Conservation (phyloP, 2,888 invertebrate species). For the Cosmopolites sordidus region DNA sequence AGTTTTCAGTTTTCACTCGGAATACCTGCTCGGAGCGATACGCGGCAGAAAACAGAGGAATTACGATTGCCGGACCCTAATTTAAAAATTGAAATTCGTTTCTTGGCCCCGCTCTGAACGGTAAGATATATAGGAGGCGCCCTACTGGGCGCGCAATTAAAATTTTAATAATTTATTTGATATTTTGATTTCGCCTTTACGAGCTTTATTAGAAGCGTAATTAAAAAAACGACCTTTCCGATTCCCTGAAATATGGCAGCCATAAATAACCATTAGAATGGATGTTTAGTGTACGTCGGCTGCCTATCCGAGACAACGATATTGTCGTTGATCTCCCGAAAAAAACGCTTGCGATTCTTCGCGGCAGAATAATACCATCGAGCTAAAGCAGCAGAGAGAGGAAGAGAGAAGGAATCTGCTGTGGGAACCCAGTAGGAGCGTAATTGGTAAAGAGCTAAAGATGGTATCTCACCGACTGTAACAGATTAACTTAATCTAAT, state of each 20-base stretch:
- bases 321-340: too few species aligned
- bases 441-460: slow-evolving; percentile 41
- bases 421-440: slow-evolving; percentile 38
- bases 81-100: slow-evolving; percentile 1
- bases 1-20: too few species aligned
- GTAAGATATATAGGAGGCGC: slow-evolving; percentile 22
- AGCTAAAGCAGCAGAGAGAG: neutral
- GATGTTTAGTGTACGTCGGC: too few species aligned
- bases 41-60: too few species aligned
- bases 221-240: slow-evolving; percentile 20
- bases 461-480: slow-evolving; percentile 40
- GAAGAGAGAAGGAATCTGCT: neutral
- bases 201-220: slow-evolving; percentile 23
- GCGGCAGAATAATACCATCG: too few species aligned
- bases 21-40: too few species aligned
- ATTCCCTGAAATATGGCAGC: slow-evolving; percentile 11
- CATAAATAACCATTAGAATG: slow-evolving; percentile 1
- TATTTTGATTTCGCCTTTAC: slow-evolving; percentile 27
- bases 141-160: slow-evolving; percentile 29
- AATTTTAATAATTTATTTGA: slow-evolving; percentile 28
- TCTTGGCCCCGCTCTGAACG: slow-evolving; percentile 16
- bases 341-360: too few species aligned
- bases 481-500: slow-evolving; percentile 44
- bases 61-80: neutral
- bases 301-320: too few species aligned